Conservation (phyloP, 2,888 invertebrate species). For the Blera fallax region DNA sequence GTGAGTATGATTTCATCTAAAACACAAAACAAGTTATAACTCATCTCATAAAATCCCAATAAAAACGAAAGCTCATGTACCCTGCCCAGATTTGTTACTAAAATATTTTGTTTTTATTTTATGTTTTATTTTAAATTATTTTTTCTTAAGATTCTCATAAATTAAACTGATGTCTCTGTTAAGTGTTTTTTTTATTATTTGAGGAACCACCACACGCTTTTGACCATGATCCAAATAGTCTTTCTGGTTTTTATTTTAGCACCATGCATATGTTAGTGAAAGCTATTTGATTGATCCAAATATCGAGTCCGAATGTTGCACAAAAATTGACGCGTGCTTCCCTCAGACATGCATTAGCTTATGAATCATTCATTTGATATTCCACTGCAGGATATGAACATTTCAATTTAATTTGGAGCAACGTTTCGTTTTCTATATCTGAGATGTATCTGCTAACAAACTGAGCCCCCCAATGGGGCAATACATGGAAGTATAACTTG, state of each 20-base stretch:
- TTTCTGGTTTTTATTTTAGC: background rate
- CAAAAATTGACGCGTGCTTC: background rate
- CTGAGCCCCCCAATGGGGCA: background rate
- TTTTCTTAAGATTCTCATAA: background rate
- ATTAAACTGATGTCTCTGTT: background rate
- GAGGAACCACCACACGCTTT: background rate
- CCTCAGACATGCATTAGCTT: background rate
- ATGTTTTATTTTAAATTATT: background rate
- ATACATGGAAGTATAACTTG: background rate
- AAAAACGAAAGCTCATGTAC: background rate
- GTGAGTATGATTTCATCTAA: background rate
- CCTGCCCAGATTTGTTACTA: background rate
- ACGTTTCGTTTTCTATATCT: background rate
- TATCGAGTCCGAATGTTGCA: background rate
- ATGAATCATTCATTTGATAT: conserved; percentile 10
- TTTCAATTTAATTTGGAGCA: background rate
- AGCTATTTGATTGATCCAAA: background rate
- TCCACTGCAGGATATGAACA: background rate
- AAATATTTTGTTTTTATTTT: background rate
- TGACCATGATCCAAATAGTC: background rate
- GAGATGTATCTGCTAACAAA: background rate
- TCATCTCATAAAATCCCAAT: background rate
- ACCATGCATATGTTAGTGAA: background rate
- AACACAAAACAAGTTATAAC: background rate
- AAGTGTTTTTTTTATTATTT: background rate